phyloP scores from a whole-genome alignment of 53 echinoderm and acorn worm species.

The Astropecten irregularis region DNA sequence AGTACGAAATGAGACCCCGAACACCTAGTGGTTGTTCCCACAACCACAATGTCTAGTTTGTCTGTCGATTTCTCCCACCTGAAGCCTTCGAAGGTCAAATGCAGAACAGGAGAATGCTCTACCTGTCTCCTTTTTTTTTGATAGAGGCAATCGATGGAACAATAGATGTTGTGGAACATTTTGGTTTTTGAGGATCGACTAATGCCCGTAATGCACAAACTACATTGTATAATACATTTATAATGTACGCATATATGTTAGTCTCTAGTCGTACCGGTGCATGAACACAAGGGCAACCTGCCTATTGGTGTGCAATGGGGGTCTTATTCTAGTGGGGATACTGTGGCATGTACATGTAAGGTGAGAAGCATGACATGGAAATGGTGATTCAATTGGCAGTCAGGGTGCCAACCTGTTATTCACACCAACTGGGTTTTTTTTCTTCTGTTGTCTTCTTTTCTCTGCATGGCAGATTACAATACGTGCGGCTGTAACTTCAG shows the following conservation, averaged over 20 bases:
- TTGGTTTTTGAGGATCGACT: neutral
- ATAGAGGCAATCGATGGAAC: no score
- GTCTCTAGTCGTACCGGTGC: no score
- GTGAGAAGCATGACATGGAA: neutral
- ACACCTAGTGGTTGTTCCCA: no score
- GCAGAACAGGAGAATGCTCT: neutral
- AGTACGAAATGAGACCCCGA: no score
- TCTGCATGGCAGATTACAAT: neutral
- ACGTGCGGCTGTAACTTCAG: neutral
- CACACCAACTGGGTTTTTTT: neutral
- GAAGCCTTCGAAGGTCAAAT: conserved; percentile 9
- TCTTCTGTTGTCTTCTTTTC: neutral
- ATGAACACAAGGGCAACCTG: no score
- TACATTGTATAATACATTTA: neutral
- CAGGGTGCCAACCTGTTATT: neutral
- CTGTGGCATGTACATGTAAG: neutral
- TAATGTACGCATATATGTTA: no score
- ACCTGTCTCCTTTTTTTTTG: neutral
- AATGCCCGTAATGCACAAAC: neutral
- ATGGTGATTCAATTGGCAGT: neutral
- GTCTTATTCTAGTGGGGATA: neutral
- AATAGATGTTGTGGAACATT: neutral
- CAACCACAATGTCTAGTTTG: no score
- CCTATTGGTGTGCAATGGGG: neutral
- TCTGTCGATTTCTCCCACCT: no score